Evolutionary conservation across 2,113 vertebrate genomes (phyloP), one percentile per base, ranked within the genome.

Genomic region (Typhlomys cinereus): DNA sequence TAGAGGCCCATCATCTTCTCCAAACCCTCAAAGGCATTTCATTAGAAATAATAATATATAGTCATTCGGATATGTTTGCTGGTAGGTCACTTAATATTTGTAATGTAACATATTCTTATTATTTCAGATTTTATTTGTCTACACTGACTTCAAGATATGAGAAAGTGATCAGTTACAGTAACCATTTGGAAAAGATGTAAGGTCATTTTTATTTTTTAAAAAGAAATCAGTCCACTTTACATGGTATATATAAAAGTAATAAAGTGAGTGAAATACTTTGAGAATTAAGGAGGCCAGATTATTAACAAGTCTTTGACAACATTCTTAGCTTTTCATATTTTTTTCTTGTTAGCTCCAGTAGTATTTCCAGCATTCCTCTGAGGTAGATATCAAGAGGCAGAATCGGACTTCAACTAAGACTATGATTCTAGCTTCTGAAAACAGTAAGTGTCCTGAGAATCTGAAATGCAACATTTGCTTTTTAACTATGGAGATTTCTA

Each of bases 241-340:
- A 27, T 78, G 75, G 75, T 57, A 10, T 27, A 79, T 41, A 13
- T 54, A 79, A 23, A 79, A 39, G 76, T 41, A 59, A 59, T 79
- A 59, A 59, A 41, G 52, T 41, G 23, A 25, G 6, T 41, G 75
- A 27, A 59, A n/a, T 59, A 29, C 10, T 59, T 79, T 59, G 76
- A 59, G 76, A 79, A 31, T 59, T 59, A 36, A 57, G n/a, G 57
- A 17, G 25, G 76, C 41, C 31, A 15, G 54, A 79, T 59, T 79
- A 79, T 29, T 59, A 79, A 57, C 75, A 78, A 59, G 23, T 59
- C 57, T 79, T 59, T 79, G 59, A 79, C 59, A 41, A 27, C 39
- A 62, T 48, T 52, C 20, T 81, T n/a, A 66, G 61, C 73, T 36
- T 81, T 94, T n/a, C n/a, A n/a, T n/a, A n/a, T 81, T 92, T 57